Evolutionary conservation across 2,888 invertebrate species (phyloP).

Genomic region (Caenorhabditis japonica): DNA sequence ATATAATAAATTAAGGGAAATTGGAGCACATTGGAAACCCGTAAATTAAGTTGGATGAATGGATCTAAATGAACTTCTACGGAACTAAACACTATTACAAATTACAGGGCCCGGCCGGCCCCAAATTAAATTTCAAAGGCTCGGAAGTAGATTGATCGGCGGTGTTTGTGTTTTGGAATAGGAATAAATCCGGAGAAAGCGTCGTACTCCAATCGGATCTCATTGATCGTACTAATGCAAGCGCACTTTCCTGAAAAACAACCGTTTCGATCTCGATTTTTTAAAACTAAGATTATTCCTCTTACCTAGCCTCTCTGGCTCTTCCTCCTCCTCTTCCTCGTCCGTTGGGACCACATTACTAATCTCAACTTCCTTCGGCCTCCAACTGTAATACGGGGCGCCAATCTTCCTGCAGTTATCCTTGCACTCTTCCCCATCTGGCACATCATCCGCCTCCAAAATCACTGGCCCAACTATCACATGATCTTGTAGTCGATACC

Average conservation of each 20-base stretch:
- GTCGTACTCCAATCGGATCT: constrained; percentile 46
- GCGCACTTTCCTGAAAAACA: constrained; percentile 34
- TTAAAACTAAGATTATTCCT: neutral
- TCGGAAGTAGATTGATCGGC: constrained; percentile 27
- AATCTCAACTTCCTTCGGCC: constrained; percentile 32
- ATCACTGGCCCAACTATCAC: constrained; percentile 50
- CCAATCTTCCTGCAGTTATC: constrained; percentile 28
- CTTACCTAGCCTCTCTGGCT: constrained; percentile 23
- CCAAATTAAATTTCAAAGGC: constrained; percentile 31
- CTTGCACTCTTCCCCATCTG: constrained; percentile 54
- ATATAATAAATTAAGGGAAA: no score
- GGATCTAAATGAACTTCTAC: no score
- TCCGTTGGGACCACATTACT: constrained; percentile 22
- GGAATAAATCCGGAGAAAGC: constrained; percentile 46
- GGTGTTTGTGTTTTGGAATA: constrained; percentile 30
- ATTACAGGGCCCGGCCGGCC: no score
- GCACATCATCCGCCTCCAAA: constrained; percentile 37
- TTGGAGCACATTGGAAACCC: no score
- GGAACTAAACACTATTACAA: no score
- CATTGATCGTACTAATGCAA: constrained; percentile 41
- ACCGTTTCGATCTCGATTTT: neutral
- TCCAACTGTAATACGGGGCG: constrained; percentile 43
- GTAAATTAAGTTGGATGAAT: no score
- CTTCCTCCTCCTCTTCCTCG: constrained; percentile 30
- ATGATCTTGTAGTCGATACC: constrained; percentile 58